phyloP scores from a whole-genome alignment of 2,113 vertebrate species.

The Pangasianodon gigas region DNA sequence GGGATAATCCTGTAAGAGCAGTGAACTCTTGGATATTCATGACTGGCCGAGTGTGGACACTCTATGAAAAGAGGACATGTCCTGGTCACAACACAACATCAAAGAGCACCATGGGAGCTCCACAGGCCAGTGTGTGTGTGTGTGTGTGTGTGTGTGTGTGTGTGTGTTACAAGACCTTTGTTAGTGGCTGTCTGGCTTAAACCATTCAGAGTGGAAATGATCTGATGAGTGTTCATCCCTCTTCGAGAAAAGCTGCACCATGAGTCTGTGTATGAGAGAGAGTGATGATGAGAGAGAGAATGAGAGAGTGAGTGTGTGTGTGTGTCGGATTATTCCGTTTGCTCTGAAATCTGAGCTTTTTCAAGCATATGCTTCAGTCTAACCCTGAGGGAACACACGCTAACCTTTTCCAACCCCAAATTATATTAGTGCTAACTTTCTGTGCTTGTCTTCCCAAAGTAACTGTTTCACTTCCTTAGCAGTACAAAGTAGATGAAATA shows the following conservation, averaged over 20 bases:
- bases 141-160: slow-evolving; percentile 37
- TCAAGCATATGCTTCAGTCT: slow-evolving; percentile 43
- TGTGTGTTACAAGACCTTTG: slow-evolving; percentile 42
- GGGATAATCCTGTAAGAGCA: slow-evolving; percentile 79
- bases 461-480: neutral
- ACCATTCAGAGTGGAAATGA: slow-evolving; percentile 51
- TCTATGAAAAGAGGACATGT: slow-evolving; percentile 72
- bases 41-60: slow-evolving; percentile 69
- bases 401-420: slow-evolving; percentile 40
- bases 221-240: slow-evolving; percentile 52
- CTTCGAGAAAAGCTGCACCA: slow-evolving; percentile 12
- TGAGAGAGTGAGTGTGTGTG: neutral
- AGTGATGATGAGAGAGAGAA: too few relatives aligned
- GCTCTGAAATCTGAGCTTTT: slow-evolving; percentile 46
- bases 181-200: slow-evolving; percentile 45
- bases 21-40: slow-evolving; percentile 82
- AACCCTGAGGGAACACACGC: slow-evolving; percentile 28
- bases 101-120: slow-evolving; percentile 71
- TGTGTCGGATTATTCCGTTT: slow-evolving; percentile 23
- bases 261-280: slow-evolving; percentile 23
- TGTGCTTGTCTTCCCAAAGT: slow-evolving; percentile 7
- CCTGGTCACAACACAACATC: slow-evolving; percentile 77
- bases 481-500: neutral
- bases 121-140: slow-evolving; percentile 20
- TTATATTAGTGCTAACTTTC: slow-evolving; percentile 42